These are phyloP conservation scores for Vidua macroura DNA, from an alignment of 2,113 vertebrate species.

Conservation along the genomic window DNA sequence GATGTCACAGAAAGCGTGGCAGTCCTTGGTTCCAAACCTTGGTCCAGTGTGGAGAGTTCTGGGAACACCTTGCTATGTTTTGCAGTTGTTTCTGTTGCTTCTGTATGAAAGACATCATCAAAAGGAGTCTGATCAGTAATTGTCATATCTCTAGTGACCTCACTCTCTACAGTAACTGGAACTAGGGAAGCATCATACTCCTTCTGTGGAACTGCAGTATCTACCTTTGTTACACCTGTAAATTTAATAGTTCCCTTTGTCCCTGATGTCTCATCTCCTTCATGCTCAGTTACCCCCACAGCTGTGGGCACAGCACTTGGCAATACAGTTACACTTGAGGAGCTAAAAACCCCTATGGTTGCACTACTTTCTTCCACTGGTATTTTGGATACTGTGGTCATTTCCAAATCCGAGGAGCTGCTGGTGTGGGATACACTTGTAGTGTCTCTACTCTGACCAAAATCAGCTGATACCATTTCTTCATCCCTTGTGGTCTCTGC, in stretches of 20 bases:
- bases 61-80: neutral
- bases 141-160: constrained; percentile 19
- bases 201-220: constrained; percentile 35
- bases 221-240: constrained; percentile 13
- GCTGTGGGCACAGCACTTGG: neutral
- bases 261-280: neutral
- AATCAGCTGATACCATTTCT: neutral
- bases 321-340: neutral
- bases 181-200: constrained; percentile 32
- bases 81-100: constrained; percentile 26
- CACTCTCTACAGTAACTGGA: constrained; percentile 42
- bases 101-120: constrained; percentile 24
- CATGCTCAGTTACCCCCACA: neutral
- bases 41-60: neutral
- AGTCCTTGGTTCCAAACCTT: neutral
- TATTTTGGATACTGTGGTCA: constrained; percentile 49
- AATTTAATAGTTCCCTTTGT: neutral
- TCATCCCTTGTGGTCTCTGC: neutral
- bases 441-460: neutral
- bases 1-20: neutral
- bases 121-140: constrained; percentile 37
- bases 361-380: constrained; percentile 18
- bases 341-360: neutral
- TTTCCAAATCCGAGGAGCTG: constrained; percentile 34
- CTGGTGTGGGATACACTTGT: neutral